phyloP scores from a whole-genome alignment of 1,140 invertebrate species.

The Cherax destructor region DNA sequence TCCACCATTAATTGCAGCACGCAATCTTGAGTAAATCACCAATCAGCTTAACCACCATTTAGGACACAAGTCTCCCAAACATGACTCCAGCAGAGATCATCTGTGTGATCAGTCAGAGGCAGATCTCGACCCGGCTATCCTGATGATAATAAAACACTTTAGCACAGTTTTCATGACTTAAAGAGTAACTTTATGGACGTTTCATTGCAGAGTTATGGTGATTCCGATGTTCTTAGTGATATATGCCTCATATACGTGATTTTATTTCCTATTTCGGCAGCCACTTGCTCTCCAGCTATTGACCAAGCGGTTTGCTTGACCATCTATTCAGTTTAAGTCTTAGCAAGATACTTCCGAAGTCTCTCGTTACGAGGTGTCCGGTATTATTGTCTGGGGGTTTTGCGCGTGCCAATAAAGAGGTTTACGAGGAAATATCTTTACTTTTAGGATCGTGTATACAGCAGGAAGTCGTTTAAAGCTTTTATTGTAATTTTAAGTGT shows the following conservation, averaged over 20 bases:
- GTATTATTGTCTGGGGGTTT: constrained; percentile 28
- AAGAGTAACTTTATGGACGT: constrained; percentile 62
- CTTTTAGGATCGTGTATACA: constrained; percentile 46
- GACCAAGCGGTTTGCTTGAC: constrained; percentile 9
- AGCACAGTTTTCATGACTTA: constrained; percentile 65
- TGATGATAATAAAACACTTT: constrained; percentile 67
- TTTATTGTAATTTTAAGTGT: not conserved
- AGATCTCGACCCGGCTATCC: constrained; percentile 22
- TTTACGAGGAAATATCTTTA: constrained; percentile 59
- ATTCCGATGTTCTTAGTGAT: constrained; percentile 65
- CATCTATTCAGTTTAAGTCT: not conserved
- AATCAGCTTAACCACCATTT: not conserved
- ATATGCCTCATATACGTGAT: constrained; percentile 60
- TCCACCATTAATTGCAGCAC: too few species aligned
- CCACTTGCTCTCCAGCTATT: constrained; percentile 18
- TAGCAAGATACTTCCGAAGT: not conserved
- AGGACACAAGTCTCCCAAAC: not conserved
- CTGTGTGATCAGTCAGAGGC: constrained; percentile 5
- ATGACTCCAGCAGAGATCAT: not conserved
- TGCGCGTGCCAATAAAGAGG: constrained; percentile 29
- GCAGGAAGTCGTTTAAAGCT: constrained; percentile 33
- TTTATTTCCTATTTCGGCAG: constrained; percentile 43
- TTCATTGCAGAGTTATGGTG: constrained; percentile 65
- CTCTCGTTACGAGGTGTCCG: not conserved
- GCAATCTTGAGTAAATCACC: too few species aligned